phyloP scores from a whole-genome alignment of 2,113 vertebrate species.

The Notarius quadriscutis region DNA sequence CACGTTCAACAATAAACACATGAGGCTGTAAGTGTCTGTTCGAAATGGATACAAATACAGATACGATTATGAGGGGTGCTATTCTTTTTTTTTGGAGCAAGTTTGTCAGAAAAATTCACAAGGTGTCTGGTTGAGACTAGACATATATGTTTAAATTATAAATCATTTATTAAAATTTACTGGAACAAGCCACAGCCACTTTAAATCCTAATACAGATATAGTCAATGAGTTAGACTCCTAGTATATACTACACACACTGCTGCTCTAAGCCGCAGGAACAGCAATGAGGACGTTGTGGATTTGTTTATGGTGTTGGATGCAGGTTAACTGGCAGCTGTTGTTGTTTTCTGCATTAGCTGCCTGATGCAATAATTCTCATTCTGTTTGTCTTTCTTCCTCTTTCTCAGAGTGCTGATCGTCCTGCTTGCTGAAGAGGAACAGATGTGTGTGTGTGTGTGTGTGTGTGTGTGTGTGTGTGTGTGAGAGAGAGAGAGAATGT shows the following conservation, averaged over 20 bases:
- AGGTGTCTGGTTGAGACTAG: background rate
- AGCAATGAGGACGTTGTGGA: background rate
- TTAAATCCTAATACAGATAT: background rate
- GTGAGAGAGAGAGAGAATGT: background rate
- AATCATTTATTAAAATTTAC: background rate
- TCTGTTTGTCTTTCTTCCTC: conserved; percentile 27
- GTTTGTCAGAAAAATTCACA: background rate
- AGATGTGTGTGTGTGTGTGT: conserved; percentile 3
- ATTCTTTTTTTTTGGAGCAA: background rate
- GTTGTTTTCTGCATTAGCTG: background rate
- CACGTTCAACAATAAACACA: background rate
- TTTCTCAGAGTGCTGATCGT: conserved; percentile 45
- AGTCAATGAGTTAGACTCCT: background rate
- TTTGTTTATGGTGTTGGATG: conserved; percentile 1
- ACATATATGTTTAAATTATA: background rate
- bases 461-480: conserved; percentile 9
- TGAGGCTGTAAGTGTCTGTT: background rate
- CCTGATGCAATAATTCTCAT: conserved; percentile 19
- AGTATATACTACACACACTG: background rate
- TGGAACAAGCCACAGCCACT: background rate
- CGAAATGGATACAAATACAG: background rate
- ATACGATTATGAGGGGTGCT: background rate
- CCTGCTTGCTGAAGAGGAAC: conserved; percentile 36
- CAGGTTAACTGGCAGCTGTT: background rate
- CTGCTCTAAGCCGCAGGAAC: background rate